Conservation (phyloP, 1,140 invertebrate species). For the Tetramorium alpestre region DNA sequence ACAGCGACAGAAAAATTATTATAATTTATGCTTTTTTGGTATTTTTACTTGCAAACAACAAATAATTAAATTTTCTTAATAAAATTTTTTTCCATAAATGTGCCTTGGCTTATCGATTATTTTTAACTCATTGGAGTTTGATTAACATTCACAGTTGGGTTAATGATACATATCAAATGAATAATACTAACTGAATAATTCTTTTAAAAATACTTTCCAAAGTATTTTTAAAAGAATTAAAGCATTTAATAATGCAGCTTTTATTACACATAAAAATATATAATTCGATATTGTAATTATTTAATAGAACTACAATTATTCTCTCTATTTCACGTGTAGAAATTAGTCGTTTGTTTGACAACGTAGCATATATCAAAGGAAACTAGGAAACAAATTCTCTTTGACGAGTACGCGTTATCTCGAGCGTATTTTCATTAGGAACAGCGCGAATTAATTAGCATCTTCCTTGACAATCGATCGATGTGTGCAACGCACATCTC, state of each 20-base stretch:
- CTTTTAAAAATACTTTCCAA: background rate
- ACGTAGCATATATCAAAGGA: background rate
- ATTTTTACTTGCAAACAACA: background rate
- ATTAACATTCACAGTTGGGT: background rate
- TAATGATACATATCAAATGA: background rate
- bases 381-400: constrained; percentile 7
- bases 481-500: constrained; percentile 37
- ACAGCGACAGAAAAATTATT: background rate
- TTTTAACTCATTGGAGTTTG: background rate
- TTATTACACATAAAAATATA: background rate
- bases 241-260: background rate
- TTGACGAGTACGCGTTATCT: background rate
- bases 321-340: background rate
- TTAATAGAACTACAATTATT: background rate
- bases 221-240: background rate
- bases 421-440: constrained; percentile 36
- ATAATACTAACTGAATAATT: too few species aligned
- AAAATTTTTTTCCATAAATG: background rate
- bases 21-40: background rate
- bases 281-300: background rate
- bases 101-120: background rate
- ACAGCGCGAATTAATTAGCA: constrained; percentile 69
- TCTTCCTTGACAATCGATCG: constrained; percentile 63
- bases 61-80: background rate
- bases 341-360: background rate